Evolutionary conservation across 2,797 vertebrate genomes (phyloP).

Genomic region (Diplodus puntazzo): DNA sequence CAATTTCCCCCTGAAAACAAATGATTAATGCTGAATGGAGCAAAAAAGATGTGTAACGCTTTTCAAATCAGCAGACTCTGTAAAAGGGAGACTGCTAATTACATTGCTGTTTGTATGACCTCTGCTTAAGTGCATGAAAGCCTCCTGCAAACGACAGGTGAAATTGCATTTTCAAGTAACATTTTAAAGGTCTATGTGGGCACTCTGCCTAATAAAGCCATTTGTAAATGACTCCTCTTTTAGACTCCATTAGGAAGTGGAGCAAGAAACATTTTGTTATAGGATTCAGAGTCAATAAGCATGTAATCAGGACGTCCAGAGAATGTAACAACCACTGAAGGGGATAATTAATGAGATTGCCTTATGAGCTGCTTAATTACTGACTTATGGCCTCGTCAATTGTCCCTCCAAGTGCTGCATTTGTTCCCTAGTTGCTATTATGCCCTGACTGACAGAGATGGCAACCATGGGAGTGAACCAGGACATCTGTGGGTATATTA

Average conservation of each 20-base stretch:
- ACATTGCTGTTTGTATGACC: slow-evolving; percentile 81
- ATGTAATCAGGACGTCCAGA: slow-evolving; percentile 84
- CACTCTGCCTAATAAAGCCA: slow-evolving; percentile 87
- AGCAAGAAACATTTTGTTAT: slow-evolving; percentile 78
- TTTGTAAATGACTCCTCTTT: slow-evolving; percentile 88
- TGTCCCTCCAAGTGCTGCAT: slow-evolving; percentile 82
- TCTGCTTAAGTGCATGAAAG: slow-evolving; percentile 85
- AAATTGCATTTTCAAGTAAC: slow-evolving; percentile 86
- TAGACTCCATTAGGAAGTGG: slow-evolving; percentile 86
- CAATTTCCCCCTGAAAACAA: slow-evolving; percentile 66
- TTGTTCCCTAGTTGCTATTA: slow-evolving; percentile 81
- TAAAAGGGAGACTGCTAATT: slow-evolving; percentile 83
- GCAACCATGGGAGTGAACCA: slow-evolving; percentile 59
- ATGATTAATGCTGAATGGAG: slow-evolving; percentile 78
- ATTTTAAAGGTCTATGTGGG: slow-evolving; percentile 84
- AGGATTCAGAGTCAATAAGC: slow-evolving; percentile 86
- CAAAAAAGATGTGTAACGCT: slow-evolving; percentile 76
- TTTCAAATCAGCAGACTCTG: slow-evolving; percentile 79
- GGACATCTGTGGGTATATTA: slow-evolving; percentile 76
- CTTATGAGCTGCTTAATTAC: slow-evolving; percentile 89
- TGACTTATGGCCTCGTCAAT: slow-evolving; percentile 83
- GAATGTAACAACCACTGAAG: slow-evolving; percentile 76
- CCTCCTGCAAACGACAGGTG: slow-evolving; percentile 83
- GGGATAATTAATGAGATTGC: slow-evolving; percentile 87
- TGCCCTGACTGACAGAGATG: slow-evolving; percentile 77